Evolutionary conservation across 2,888 invertebrate genomes (phyloP), one percentile per base, ranked within the genome.

Genomic region (Blastobasis lacticolella): DNA sequence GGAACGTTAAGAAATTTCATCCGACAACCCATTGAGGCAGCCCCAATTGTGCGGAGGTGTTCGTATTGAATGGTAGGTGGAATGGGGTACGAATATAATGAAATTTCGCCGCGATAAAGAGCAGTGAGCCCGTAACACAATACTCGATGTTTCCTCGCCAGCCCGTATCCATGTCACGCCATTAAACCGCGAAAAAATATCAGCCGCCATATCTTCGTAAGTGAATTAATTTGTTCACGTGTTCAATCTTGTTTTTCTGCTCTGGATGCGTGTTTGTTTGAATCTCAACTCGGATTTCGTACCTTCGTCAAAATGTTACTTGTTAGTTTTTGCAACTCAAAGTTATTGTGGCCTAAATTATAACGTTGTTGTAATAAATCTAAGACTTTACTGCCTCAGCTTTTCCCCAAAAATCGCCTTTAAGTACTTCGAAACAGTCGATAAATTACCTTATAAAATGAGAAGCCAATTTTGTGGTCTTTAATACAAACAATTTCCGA

Each of bases 1-100:
- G 81, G 82, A 84, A 83, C 82, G 81, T 84, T 85, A 83, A 87
- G 87, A 87, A 87, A 87, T 87, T 86, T 87, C 81, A 87, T 87
- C 86, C 83, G 80, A 79, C 81, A 83, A 82, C 82, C 87, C 81
- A 87, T 88, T 87, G 79, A 86, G 74, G 77, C 81, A 75, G 74
- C 86, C 87, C 82, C 75, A 80, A 85, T 87, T 88, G 86, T 88
- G 75, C 68, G 78, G 78, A 88, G 88, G 88, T 88, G 88, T 88
- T 85, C 83, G 80, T 75, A 83, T 85, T 86, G 83, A 87, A 87
- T 83, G 73, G 80, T 80, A 71, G 76, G 77, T 73, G 78, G 79
- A 78, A 80, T 75, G 74, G 78, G 87, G 83, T 77, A 80, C 75
- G 82, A 64, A 75, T 84, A 87, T 87, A 88, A 88, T 87, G 84